Base-by-base conservation (phyloP, 2,797 vertebrate species). In the Brachymystax lenok region DNA sequence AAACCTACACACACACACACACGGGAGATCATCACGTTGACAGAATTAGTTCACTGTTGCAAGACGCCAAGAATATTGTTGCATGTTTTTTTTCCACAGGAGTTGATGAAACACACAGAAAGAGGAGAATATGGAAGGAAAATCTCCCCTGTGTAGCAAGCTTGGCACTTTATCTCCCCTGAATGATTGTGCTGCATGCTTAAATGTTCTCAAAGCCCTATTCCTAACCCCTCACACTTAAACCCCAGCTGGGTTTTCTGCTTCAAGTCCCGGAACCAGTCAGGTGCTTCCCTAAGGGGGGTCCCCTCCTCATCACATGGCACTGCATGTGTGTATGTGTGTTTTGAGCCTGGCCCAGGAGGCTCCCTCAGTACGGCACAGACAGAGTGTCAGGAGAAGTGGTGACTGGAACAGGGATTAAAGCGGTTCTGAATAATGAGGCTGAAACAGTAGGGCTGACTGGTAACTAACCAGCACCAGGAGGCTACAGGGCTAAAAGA, bases 351-450 rank as follows among this genome's bases (percentile, higher is more conserved):
- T 74, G 87, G 78, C 81, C 87, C 86, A 83, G 69, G 84, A 90
- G 87, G 83, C 83, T 90, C 77, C 84, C 89, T 89, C 83, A 51
- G 87, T 83, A 82, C 91, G 92, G 93, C 77, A 92, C 89, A 71
- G 40, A 12, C 24, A 79, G 87, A 93, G 90, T 92, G 92, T 93
- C 73, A 83, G 92, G 80, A 85, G 79, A 76, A 87, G 84, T 93
- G 88, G 83, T 81, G 87, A 83, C 90, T 92, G 85, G 93, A 93
- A 88, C 86, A 89, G 83, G 90, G 87, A 91, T 84, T 85, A 94
- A 88, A 92, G 88, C 79, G 82, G 87, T 76, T 68, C 61, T 8
- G 90, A 91, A 92, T 94, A 95, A 95, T 92, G 85, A 94, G 91
- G 86, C 74, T 74, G 90, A 89, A 86, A 91, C 88, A 89, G 87